Evolutionary conservation across 92 coral and sea anemone genomes (phyloP), one percentile per base, ranked within the genome.

Genomic region (Actinernus sp.): DNA sequence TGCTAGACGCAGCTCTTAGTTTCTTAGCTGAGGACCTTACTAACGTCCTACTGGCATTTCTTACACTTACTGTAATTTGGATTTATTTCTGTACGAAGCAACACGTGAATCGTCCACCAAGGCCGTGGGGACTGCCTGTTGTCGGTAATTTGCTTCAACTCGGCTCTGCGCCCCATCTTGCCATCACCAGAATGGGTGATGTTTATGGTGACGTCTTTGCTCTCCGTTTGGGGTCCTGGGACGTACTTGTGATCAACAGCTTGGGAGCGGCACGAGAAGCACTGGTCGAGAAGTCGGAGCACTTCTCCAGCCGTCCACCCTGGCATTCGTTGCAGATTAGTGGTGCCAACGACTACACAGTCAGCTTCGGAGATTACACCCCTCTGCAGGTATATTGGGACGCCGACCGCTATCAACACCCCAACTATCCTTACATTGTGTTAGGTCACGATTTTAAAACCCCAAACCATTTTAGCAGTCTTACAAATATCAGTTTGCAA

Each of bases 141-240:
- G 63, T 95, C 49, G 99, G 99, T 16, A 90, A 73, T 78, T 91
- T 94, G 28, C 75, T 84, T 19, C 88, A 86, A 24, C 82, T 94
- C 53, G 98, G 92, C 44, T 7, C 39, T 5, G 3, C 24, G 3
- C 81, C 81, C 9, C 73, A 74, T 49, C 20, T 48, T 9, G 31
- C 34, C 3, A 31, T 74, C 17, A 63, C 81, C 9, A 55, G 52
- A 48, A 33, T 63, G 13, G 81, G 73, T 22, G 63, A 74, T 17
- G 52, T 25, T 6, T 64, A 31, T 62, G 81, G 81, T 0, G 71
- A 52, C 3, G 73, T 74, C 18, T 74, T 47, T 28, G 58, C 60
- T 12, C 54, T 74, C 30, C 61, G 63, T 4, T 17, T 74, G 1
- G 81, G 81, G 18, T 61, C 81, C 7, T 54, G 73, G 73, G 55